A percentile compares a stretch with the other conserved stretches of the same genome.
phyloP scores from a whole-genome alignment of 2,113 vertebrate genomes.

The Chamaetylas fuelleborni region DNA sequence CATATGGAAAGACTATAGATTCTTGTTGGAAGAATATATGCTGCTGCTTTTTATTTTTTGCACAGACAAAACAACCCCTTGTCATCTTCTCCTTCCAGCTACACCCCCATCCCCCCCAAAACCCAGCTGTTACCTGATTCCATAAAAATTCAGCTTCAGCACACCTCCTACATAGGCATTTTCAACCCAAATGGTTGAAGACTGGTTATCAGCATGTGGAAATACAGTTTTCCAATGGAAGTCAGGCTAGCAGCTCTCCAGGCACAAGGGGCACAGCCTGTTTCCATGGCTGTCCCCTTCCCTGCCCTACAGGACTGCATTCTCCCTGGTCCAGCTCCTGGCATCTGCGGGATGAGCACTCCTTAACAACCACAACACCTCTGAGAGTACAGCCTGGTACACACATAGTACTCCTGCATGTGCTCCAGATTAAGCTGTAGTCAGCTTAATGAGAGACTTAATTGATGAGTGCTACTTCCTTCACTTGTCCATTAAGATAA shows the following conservation, averaged over 20 bases:
- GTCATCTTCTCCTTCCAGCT: background rate
- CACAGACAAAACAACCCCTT: background rate
- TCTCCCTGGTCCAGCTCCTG: background rate
- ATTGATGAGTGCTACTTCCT: conserved; percentile 69
- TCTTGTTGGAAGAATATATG: background rate
- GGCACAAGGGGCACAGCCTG: background rate
- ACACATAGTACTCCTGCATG: background rate
- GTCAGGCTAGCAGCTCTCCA: background rate
- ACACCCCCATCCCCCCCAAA: background rate
- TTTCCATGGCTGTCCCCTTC: background rate
- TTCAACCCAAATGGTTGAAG: background rate
- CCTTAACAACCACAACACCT: background rate
- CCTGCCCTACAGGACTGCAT: fast-evolving
- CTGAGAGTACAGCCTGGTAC: conserved; percentile 20
- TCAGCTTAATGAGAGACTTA: conserved; percentile 71
- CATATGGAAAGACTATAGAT: background rate
- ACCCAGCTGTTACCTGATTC: background rate
- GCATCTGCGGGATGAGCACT: background rate
- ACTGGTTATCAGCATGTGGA: background rate
- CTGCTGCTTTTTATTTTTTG: background rate
- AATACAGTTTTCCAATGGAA: background rate
- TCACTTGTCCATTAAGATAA: conserved; percentile 72
- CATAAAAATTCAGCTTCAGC: background rate
- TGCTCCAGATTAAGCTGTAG: conserved; percentile 23
- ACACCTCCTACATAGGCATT: background rate